These are phyloP conservation scores for Rhyacophila evoluta DNA, from an alignment of 2,888 invertebrate genomes.

Conservation along the genomic window DNA sequence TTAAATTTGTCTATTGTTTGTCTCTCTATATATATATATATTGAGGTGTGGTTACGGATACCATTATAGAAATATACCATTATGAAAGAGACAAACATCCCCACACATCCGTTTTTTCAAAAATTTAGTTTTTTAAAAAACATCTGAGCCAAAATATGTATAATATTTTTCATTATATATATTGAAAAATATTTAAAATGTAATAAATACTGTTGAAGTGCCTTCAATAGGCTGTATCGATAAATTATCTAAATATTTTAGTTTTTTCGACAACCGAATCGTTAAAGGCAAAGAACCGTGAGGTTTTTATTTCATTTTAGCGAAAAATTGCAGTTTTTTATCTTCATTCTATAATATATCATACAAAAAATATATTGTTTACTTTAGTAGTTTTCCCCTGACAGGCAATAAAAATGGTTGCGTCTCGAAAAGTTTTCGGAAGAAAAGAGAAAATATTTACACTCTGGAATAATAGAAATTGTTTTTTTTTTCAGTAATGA, in stretches of 20 bases:
- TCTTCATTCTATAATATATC: conserved; percentile 9
- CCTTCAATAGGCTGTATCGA: too few species aligned
- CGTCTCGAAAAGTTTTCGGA: background rate
- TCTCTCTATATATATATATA: too few species aligned
- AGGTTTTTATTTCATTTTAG: background rate
- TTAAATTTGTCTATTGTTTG: too few species aligned
- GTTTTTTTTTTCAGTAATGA: background rate
- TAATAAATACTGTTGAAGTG: too few species aligned
- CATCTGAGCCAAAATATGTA: too few species aligned
- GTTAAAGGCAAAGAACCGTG: background rate
- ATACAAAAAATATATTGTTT: background rate
- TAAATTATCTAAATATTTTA: background rate
- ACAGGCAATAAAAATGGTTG: background rate
- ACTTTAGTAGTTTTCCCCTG: background rate
- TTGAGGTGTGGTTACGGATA: too few species aligned
- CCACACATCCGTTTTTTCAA: too few species aligned
- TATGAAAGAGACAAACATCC: too few species aligned
- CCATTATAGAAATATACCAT: too few species aligned
- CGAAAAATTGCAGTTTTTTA: background rate
- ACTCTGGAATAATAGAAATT: background rate
- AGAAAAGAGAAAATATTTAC: background rate
- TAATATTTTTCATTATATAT: too few species aligned
- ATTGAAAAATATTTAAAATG: too few species aligned
- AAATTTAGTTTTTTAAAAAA: too few species aligned
- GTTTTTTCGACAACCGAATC: background rate